phyloP scores from a whole-genome alignment of 2,888 invertebrate genomes.

The Mechanitis mazaeus region DNA sequence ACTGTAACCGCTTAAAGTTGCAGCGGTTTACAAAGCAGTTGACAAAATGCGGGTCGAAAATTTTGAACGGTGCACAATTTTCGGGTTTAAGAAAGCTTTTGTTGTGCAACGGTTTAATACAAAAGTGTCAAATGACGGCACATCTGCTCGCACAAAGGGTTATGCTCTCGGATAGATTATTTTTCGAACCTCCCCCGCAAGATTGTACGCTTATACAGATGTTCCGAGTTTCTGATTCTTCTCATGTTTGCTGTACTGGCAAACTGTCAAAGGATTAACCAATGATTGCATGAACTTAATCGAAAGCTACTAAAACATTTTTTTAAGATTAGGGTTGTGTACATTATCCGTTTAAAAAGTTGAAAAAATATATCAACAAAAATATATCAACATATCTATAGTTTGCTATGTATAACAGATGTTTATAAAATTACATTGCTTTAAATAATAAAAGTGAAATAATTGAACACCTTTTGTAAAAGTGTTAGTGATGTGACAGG shows the following conservation, averaged over 20 bases:
- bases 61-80: constrained; percentile 71
- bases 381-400: too few species aligned
- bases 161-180: constrained; percentile 71
- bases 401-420: too few species aligned
- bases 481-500: constrained; percentile 43
- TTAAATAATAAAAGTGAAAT: neutral
- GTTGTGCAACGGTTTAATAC: constrained; percentile 77
- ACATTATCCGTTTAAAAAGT: too few species aligned
- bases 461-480: constrained; percentile 47
- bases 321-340: too few species aligned
- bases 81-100: constrained; percentile 74
- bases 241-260: constrained; percentile 26
- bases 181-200: constrained; percentile 75
- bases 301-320: neutral
- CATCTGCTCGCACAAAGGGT: constrained; percentile 76
- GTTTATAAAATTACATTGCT: neutral
- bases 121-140: constrained; percentile 77
- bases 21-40: constrained; percentile 49
- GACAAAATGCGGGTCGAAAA: constrained; percentile 71
- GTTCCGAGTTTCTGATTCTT: constrained; percentile 42
- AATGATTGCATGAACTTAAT: constrained; percentile 15
- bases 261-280: constrained; percentile 21
- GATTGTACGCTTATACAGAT: constrained; percentile 74
- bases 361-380: too few species aligned
- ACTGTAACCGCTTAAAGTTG: constrained; percentile 34